These are phyloP conservation scores for Dasyornis broadbenti DNA, from an alignment of 2,113 vertebrate genomes.

Conservation along the genomic window DNA sequence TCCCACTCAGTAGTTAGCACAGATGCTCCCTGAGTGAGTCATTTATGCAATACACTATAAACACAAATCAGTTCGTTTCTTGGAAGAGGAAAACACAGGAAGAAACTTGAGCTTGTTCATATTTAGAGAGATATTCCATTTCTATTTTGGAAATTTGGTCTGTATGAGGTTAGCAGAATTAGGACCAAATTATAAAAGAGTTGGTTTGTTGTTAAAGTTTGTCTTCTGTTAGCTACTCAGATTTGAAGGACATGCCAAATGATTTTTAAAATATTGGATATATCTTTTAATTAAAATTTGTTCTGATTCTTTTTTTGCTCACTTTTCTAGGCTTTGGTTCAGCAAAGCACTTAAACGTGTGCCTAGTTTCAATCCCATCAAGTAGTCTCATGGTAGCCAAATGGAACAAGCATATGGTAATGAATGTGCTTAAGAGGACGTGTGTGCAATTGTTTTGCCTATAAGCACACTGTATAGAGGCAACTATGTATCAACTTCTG, in stretches of 20 bases:
- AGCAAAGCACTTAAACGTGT: background rate
- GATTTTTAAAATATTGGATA: background rate
- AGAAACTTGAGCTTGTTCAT: background rate
- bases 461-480: background rate
- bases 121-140: background rate
- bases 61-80: background rate
- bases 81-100: background rate
- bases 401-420: background rate
- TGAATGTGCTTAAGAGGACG: background rate
- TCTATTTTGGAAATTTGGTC: background rate
- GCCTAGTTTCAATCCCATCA: background rate
- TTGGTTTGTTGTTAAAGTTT: background rate
- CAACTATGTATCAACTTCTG: background rate
- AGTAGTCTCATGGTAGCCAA: background rate
- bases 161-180: background rate
- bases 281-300: background rate
- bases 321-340: background rate
- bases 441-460: background rate
- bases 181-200: background rate
- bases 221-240: background rate
- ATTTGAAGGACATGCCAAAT: background rate
- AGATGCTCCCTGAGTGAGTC: conserved; percentile 43
- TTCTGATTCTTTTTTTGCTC: background rate
- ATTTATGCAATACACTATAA: conserved; percentile 11
- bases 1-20: conserved; percentile 18